Conservation (phyloP, 2,113 vertebrate genomes). For the Calidris pugnax region DNA sequence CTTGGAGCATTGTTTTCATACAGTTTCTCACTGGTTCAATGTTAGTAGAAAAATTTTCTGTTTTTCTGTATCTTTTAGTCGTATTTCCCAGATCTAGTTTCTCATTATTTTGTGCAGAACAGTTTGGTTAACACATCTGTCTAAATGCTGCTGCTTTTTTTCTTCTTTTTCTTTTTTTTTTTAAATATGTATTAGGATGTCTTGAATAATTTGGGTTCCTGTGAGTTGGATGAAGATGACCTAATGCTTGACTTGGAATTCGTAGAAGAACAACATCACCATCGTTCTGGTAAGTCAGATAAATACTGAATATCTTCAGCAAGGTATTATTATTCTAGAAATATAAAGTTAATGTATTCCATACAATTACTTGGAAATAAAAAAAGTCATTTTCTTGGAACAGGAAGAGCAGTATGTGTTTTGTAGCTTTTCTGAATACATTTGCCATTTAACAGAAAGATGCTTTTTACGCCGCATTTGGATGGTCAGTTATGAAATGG, state of each 20-base stretch:
- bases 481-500: background rate
- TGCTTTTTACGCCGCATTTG: background rate
- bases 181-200: constrained; percentile 80
- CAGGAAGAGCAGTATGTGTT: background rate
- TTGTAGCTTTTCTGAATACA: background rate
- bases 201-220: constrained; percentile 94
- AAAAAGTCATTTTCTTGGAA: background rate
- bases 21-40: background rate
- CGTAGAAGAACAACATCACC: constrained; percentile 88
- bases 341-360: background rate
- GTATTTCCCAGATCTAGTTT: background rate
- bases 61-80: background rate
- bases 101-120: background rate
- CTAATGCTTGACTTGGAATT: constrained; percentile 97
- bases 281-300: constrained; percentile 81
- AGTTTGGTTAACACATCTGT: background rate
- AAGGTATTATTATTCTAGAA: background rate
- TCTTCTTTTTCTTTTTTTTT: background rate
- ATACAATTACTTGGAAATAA: background rate
- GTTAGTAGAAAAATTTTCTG: background rate
- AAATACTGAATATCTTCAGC: background rate
- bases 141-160: background rate
- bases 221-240: constrained; percentile 96
- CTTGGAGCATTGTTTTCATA: background rate
- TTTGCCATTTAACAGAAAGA: background rate